Evolutionary conservation across 2,797 vertebrate species (phyloP), one percentile per base, ranked within the genome.

Genomic region (Cossypha polioptera): DNA sequence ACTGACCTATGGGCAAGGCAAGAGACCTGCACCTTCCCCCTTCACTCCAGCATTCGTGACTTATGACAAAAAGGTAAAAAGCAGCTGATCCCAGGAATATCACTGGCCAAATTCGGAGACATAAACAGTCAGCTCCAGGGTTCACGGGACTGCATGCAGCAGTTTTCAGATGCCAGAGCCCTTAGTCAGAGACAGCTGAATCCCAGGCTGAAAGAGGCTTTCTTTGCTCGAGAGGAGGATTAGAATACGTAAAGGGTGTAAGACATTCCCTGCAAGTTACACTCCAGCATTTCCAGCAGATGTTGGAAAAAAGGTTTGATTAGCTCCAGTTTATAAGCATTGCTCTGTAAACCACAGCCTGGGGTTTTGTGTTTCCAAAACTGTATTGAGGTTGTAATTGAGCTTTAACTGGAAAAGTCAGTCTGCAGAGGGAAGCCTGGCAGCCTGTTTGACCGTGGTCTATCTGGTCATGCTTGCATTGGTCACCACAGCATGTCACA

Each of bases 1-100:
- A 2, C 71, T 98, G 42, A 98, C 97, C 18, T 98, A 98, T 0
- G 98, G 98, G 25, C 90, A 95, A 43, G 63, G 90, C 63, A 97
- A 95, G 68, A 90, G 76, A 35, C 40, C 91, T 45, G 92, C 97
- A 2, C 90, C 91, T 21, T 47, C 97, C 13, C 88, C 92, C 25
- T 99, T 99, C 95, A 61, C 98, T 83, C 99, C 99, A 59, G 98
- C 98, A 9, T 97, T 99, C 7, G 99, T 99, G 89, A 97, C 98
- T 89, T 98, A 99, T 38, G 98, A 99, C 98, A 99, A 99, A 96
- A 99, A 99, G 99, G 99, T 99, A 98, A 83, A 91, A 90, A 95
- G 88, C 35, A 74, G 66, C 74, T 93, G 68, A 72, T 90, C 81
- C 68, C 93, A 93, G 89, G 78, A 94, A 90, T 83, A 85, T 82